Evolutionary conservation across 2,113 vertebrate genomes (phyloP).

Genomic region (Mustelus asterias): DNA sequence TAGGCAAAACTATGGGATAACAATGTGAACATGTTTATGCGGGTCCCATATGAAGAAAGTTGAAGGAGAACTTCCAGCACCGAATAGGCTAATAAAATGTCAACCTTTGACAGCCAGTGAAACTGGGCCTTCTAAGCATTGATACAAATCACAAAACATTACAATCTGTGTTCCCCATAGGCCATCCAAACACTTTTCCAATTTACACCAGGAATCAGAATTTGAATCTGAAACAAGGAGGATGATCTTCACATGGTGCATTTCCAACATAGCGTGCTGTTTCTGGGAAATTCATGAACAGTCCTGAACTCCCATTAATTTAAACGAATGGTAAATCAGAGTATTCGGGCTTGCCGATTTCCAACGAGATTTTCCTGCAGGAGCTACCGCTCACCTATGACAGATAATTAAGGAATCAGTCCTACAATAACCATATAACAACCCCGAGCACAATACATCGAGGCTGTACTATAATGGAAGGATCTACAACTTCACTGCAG

Average conservation of each 20-base stretch:
- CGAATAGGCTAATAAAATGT: background rate
- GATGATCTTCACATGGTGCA: background rate
- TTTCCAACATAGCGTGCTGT: background rate
- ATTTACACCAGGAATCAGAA: background rate
- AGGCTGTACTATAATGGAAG: background rate
- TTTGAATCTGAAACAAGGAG: background rate
- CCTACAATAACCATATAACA: background rate
- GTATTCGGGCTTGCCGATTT: too few species aligned
- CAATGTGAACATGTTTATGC: background rate
- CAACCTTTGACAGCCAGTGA: background rate
- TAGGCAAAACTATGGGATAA: background rate
- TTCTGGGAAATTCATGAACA: background rate
- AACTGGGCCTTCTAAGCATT: background rate
- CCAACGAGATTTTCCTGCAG: background rate
- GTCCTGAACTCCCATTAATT: background rate
- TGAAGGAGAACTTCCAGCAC: background rate
- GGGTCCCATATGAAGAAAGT: background rate
- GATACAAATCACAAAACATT: background rate
- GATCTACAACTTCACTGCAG: background rate
- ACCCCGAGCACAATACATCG: background rate
- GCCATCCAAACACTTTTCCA: background rate
- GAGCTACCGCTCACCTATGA: background rate
- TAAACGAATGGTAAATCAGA: background rate
- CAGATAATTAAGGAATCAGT: background rate
- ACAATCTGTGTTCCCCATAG: background rate